Conservation (phyloP, 2,797 vertebrate species). For the Avahi laniger region DNA sequence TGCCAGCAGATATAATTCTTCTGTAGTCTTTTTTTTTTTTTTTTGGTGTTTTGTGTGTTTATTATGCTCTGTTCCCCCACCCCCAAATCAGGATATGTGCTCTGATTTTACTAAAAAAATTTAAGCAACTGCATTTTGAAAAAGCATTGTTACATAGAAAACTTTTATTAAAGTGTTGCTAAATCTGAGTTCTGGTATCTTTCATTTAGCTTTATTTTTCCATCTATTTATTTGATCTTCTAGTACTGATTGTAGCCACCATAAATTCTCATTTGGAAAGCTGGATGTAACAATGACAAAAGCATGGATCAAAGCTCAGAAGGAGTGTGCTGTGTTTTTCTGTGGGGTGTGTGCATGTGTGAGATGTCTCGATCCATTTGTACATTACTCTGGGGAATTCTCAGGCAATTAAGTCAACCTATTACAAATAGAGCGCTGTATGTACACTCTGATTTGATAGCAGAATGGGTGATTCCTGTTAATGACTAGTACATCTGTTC, state of each 20-base stretch:
- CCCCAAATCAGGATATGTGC: not conserved
- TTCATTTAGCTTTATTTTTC: slow-evolving; percentile 72
- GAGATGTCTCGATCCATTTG: slow-evolving; percentile 87
- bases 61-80: not conserved
- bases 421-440: slow-evolving; percentile 80
- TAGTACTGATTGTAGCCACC: slow-evolving; percentile 44
- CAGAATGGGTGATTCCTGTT: slow-evolving; percentile 84
- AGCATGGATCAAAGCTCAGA: slow-evolving; percentile 72
- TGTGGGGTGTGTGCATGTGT: slow-evolving; percentile 17
- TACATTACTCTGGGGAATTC: slow-evolving; percentile 81
- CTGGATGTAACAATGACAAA: slow-evolving; percentile 81
- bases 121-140: slow-evolving; percentile 71
- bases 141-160: slow-evolving; percentile 55
- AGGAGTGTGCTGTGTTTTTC: slow-evolving; percentile 33
- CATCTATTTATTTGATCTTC: slow-evolving; percentile 79
- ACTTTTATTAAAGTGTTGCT: slow-evolving; percentile 81
- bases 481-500: slow-evolving; percentile 87
- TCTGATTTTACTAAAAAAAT: slow-evolving; percentile 76
- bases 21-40: not conserved
- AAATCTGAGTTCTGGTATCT: slow-evolving; percentile 67
- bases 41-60: not conserved
- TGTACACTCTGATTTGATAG: slow-evolving; percentile 79
- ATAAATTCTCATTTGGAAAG: slow-evolving; percentile 80
- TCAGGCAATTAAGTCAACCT: slow-evolving; percentile 84
- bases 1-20: slow-evolving; percentile 70